A percentile compares a stretch with the other conserved stretches of the same genome.
These are phyloP conservation scores for Cricetomys ansorgei DNA, from an alignment of 2,113 vertebrate species.

Conservation along the genomic window DNA sequence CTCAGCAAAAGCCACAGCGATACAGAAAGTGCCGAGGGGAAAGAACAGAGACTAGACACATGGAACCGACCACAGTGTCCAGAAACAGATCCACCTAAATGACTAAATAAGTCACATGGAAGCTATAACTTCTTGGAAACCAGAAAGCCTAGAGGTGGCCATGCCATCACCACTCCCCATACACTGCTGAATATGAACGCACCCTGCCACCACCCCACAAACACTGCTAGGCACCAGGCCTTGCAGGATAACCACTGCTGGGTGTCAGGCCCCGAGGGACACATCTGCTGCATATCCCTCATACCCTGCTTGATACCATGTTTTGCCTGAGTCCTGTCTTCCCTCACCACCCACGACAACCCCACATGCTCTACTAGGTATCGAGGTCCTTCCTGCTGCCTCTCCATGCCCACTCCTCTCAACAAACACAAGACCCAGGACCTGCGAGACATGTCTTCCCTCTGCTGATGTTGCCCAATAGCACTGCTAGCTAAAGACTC, in stretches of 20 bases:
- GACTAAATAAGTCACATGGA: neutral
- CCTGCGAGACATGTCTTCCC: neutral
- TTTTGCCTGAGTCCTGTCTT: neutral
- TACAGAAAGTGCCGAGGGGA: neutral
- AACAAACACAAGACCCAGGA: neutral
- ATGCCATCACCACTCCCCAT: neutral
- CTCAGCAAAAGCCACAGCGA: neutral
- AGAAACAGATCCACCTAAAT: neutral
- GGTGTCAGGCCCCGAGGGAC: neutral
- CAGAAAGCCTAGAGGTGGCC: neutral
- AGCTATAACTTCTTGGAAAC: neutral
- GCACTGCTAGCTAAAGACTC: neutral
- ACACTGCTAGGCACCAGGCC: neutral
- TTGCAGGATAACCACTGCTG: neutral
- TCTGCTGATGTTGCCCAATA: neutral
- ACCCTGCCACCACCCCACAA: neutral
- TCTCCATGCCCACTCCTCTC: neutral
- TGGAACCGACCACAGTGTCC: neutral
- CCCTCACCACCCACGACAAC: neutral
- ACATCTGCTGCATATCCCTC: neutral
- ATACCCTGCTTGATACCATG: neutral
- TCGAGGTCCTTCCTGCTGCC: neutral
- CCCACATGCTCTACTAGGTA: neutral
- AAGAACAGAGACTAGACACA: neutral
- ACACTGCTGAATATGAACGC: neutral